A percentile compares a stretch with the other conserved stretches of the same genome.
These are phyloP conservation scores for Neodiprion pinetum DNA, from an alignment of 1,140 invertebrate genomes.

Conservation along the genomic window DNA sequence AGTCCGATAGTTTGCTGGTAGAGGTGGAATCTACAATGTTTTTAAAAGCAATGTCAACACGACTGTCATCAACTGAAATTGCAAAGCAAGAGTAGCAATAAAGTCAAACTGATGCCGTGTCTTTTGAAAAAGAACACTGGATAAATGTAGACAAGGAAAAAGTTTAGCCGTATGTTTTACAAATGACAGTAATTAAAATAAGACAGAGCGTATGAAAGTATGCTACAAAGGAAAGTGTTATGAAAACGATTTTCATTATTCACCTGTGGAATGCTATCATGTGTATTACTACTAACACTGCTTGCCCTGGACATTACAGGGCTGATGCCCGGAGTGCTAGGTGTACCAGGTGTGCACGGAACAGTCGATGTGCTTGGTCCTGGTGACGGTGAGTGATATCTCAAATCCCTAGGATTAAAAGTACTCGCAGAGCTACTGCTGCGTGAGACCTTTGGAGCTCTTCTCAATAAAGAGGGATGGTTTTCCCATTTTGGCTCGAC, in stretches of 20 bases:
- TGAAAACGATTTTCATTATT: conserved; percentile 9
- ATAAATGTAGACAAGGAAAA: too few species aligned
- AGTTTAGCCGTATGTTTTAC: background rate
- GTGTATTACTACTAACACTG: conserved; percentile 50
- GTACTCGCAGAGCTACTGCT: conserved; percentile 55
- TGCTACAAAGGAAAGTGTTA: background rate
- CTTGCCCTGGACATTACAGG: conserved; percentile 52
- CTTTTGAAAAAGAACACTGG: too few species aligned
- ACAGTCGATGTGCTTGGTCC: conserved; percentile 53
- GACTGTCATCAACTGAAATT: background rate
- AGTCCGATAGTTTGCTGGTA: conserved; percentile 56
- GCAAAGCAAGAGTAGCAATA: background rate
- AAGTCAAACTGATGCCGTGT: too few species aligned
- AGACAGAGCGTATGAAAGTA: background rate
- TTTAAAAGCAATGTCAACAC: background rate
- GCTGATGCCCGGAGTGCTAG: conserved; percentile 56
- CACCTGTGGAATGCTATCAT: conserved; percentile 57
- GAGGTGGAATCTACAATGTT: conserved; percentile 56
- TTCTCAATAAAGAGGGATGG: conserved; percentile 53
- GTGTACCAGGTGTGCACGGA: conserved; percentile 55
- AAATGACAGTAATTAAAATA: background rate
- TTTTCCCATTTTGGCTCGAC: conserved; percentile 59
- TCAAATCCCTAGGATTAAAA: conserved; percentile 54
- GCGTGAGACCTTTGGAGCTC: conserved; percentile 50
- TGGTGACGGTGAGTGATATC: conserved; percentile 52